Percentiles rank a stretch among this genome's conserved stretches.
Conservation (phyloP, 2,797 vertebrate genomes). For the Pipistrellus pipistrellus region DNA sequence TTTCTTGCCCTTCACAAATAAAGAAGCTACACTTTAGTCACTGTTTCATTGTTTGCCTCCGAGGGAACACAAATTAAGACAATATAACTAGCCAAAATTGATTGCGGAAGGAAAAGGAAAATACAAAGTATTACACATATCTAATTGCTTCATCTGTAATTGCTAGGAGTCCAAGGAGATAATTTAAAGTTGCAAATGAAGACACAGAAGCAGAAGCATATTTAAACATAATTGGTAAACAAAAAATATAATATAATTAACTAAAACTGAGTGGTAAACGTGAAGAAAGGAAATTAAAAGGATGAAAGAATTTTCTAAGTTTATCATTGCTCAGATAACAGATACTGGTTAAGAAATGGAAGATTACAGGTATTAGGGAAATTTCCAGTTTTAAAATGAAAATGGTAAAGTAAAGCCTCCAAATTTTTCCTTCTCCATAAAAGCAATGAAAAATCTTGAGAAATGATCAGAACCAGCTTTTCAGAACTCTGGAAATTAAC, state of each 20-base stretch:
- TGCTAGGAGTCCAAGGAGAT: constrained; percentile 60
- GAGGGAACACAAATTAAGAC: constrained; percentile 60
- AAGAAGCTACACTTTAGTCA: constrained; percentile 52
- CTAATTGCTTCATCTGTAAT: constrained; percentile 69
- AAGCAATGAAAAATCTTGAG: constrained; percentile 35
- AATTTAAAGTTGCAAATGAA: constrained; percentile 71
- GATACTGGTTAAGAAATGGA: neutral
- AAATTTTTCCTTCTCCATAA: constrained; percentile 9
- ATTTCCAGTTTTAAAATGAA: constrained; percentile 58
- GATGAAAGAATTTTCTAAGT: constrained; percentile 36
- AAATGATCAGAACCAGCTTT: constrained; percentile 35
- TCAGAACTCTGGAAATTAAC: constrained; percentile 44
- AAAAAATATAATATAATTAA: constrained; percentile 72
- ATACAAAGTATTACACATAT: constrained; percentile 43
- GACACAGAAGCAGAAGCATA: constrained; percentile 61
- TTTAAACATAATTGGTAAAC: constrained; percentile 69
- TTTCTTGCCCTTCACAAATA: constrained; percentile 51
- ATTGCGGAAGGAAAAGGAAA: constrained; percentile 17
- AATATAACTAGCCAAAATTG: constrained; percentile 60
- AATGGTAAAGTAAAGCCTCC: constrained; percentile 1
- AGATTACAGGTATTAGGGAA: constrained; percentile 35
- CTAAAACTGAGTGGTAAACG: constrained; percentile 52
- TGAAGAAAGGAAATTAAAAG: constrained; percentile 54
- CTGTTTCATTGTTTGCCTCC: constrained; percentile 5
- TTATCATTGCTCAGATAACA: constrained; percentile 58